phyloP scores from a whole-genome alignment of 2,888 invertebrate species.

The Neelides folsomi region DNA sequence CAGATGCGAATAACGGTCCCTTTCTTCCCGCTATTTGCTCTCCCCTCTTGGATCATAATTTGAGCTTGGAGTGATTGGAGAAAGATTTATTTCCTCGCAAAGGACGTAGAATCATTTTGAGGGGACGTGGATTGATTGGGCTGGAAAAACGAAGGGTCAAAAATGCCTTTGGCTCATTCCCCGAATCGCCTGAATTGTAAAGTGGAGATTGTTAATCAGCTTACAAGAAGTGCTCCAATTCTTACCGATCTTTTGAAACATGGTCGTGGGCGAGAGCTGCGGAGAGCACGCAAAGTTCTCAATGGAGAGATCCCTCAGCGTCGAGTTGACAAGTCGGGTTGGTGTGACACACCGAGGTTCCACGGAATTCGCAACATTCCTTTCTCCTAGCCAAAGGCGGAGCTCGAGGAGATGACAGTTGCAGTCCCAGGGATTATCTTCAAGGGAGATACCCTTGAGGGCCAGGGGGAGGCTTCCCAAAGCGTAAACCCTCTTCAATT shows the following conservation, averaged over 20 bases:
- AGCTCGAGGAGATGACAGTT: constrained; percentile 68
- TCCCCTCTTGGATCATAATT: too few species aligned
- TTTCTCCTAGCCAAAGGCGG: constrained; percentile 61
- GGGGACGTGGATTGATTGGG: too few species aligned
- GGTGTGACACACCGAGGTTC: constrained; percentile 67
- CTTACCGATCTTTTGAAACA: constrained; percentile 56
- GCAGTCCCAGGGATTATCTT: constrained; percentile 79
- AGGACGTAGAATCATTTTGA: too few species aligned
- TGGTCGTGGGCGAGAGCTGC: constrained; percentile 58
- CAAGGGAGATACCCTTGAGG: constrained; percentile 63
- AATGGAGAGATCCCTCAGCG: constrained; percentile 53
- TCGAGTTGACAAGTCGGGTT: constrained; percentile 49
- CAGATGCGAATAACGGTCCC: too few species aligned
- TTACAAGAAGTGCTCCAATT: too few species aligned
- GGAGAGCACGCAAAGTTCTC: constrained; percentile 70
- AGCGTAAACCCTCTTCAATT: constrained; percentile 57
- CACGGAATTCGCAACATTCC: constrained; percentile 60
- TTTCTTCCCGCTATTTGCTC: too few species aligned
- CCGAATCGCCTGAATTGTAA: too few species aligned
- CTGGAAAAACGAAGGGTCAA: too few species aligned
- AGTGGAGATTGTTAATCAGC: too few species aligned
- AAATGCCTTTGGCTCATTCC: too few species aligned
- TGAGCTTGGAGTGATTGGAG: too few species aligned
- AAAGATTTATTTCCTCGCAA: too few species aligned
- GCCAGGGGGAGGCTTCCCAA: constrained; percentile 58